A percentile compares a stretch with the other conserved stretches of the same genome.
These are phyloP conservation scores for Astur gentilis DNA, from an alignment of 2,113 vertebrate species.

Conservation along the genomic window DNA sequence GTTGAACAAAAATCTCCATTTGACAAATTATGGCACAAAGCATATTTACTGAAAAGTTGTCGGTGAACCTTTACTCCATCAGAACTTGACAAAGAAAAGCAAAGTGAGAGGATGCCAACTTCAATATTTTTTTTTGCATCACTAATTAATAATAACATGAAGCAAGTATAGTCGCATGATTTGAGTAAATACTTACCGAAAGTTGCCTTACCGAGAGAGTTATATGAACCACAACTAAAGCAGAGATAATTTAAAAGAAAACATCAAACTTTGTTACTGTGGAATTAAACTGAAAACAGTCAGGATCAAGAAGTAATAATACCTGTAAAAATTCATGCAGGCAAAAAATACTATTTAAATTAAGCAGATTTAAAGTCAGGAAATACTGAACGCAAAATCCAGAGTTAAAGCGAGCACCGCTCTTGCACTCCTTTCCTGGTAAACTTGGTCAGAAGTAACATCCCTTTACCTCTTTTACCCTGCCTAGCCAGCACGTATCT, in stretches of 20 bases:
- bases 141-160: background rate
- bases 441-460: background rate
- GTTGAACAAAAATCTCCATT: background rate
- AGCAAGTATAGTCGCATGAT: background rate
- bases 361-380: background rate
- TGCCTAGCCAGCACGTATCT: background rate
- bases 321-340: background rate
- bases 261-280: background rate
- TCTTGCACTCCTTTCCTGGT: background rate
- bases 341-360: background rate
- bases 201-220: background rate
- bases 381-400: background rate
- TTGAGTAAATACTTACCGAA: background rate
- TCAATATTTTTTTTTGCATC: background rate
- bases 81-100: background rate
- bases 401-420: rapidly evolving
- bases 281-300: background rate
- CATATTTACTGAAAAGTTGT: background rate
- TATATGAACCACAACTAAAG: background rate
- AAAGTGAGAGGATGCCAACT: background rate
- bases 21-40: background rate
- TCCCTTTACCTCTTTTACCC: background rate
- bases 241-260: background rate
- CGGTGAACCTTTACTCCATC: background rate
- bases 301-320: background rate